Evolutionary conservation across 2,888 invertebrate species (phyloP).

Genomic region (Vesta saturnalis): DNA sequence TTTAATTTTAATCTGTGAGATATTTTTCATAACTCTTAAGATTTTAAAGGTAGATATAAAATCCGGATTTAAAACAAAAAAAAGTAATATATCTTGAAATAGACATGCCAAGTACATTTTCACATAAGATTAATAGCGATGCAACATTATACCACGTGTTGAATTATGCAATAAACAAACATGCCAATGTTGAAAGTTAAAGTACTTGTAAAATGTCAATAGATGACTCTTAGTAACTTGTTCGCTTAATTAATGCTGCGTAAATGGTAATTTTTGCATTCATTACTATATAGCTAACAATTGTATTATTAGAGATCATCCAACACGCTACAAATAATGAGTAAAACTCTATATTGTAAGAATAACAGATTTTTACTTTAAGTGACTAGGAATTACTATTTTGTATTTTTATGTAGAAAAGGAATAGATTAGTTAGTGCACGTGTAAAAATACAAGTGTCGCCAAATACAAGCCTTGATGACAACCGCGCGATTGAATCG

Average conservation of each 20-base stretch:
- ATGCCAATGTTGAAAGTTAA: slow-evolving; percentile 27
- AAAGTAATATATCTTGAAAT: slow-evolving; percentile 2
- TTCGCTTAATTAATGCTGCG: slow-evolving; percentile 7
- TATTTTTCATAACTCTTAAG: neutral
- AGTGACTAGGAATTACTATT: too few relatives aligned
- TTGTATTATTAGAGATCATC: too few relatives aligned
- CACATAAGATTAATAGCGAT: slow-evolving; percentile 5
- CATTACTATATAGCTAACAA: too few relatives aligned
- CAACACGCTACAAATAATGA: too few relatives aligned
- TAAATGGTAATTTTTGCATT: neutral
- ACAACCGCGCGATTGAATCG: slow-evolving; percentile 56
- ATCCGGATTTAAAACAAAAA: neutral
- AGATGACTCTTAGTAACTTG: slow-evolving; percentile 33
- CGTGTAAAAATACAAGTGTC: slow-evolving; percentile 32
- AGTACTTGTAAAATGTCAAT: slow-evolving; percentile 29
- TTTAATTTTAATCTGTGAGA: neutral
- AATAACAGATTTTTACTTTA: too few relatives aligned
- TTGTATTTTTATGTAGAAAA: too few relatives aligned
- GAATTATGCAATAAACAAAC: slow-evolving; percentile 39
- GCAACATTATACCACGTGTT: slow-evolving; percentile 24
- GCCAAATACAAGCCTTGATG: slow-evolving; percentile 44
- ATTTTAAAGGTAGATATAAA: neutral
- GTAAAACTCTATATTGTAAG: too few relatives aligned
- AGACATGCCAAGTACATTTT: slow-evolving; percentile 1
- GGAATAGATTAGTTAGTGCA: too few relatives aligned